Evolutionary conservation across 2,113 vertebrate species (phyloP).

Genomic region (Pycnonotus jocosus): DNA sequence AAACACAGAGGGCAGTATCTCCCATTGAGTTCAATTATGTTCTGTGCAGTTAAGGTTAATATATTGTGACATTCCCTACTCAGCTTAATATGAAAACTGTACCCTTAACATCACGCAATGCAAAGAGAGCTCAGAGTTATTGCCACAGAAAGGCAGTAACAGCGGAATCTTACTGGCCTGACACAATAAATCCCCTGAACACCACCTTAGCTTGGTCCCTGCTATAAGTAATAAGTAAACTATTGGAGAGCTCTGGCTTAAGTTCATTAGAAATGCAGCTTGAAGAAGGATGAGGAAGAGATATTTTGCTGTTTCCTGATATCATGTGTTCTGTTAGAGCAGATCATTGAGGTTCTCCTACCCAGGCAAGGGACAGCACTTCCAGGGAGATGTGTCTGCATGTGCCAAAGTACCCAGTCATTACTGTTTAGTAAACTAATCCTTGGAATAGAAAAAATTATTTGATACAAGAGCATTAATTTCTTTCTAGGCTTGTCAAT

Average conservation of each 20-base stretch:
- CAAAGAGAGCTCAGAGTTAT: background rate
- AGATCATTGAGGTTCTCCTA: background rate
- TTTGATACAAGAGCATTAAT: background rate
- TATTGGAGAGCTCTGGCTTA: background rate
- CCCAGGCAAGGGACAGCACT: background rate
- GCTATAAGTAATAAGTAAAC: background rate
- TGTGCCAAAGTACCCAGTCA: background rate
- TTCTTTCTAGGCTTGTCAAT: background rate
- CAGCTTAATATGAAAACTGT: background rate
- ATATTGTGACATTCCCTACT: background rate
- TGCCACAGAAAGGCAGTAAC: background rate
- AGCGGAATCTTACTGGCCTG: background rate
- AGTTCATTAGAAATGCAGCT: background rate
- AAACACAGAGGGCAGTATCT: constrained; percentile 26
- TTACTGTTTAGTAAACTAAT: background rate
- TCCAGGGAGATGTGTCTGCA: background rate
- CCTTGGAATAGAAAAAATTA: background rate
- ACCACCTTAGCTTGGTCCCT: background rate
- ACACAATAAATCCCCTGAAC: background rate
- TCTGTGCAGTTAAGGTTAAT: constrained; percentile 12
- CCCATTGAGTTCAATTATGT: constrained; percentile 21
- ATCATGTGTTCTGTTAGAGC: background rate
- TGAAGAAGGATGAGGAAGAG: background rate
- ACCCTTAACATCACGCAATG: background rate
- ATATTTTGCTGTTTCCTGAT: background rate